Conservation (phyloP, 2,888 invertebrate genomes). For the Mechanitis mazaeus region DNA sequence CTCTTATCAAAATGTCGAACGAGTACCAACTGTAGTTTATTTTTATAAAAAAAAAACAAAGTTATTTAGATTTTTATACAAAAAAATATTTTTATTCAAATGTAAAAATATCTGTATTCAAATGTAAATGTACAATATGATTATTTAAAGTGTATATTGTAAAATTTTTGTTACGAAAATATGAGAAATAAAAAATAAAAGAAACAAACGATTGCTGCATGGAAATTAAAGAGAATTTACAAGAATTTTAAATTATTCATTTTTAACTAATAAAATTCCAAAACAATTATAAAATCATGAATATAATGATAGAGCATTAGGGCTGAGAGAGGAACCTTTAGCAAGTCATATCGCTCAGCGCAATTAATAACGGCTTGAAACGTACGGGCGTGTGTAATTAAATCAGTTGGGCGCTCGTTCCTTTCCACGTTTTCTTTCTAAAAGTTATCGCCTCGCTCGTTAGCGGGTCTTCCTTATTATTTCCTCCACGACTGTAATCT, state of each 20-base stretch:
- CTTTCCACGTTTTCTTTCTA: conserved; percentile 60
- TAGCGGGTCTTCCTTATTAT: conserved; percentile 70
- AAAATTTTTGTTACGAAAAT: too few relatives aligned
- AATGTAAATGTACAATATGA: neutral
- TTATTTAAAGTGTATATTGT: neutral
- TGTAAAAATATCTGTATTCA: neutral
- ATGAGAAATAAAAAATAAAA: too few relatives aligned
- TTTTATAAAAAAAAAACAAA: neutral
- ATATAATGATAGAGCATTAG: neutral
- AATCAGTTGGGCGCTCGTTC: conserved; percentile 20
- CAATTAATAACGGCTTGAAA: neutral
- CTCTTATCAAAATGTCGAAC: neutral
- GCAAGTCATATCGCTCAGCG: neutral
- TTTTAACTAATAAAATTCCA: neutral
- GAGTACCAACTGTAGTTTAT: neutral
- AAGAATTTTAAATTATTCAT: too few relatives aligned
- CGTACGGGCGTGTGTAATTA: conserved; percentile 1
- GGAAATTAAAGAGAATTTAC: too few relatives aligned
- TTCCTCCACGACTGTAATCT: conserved; percentile 70
- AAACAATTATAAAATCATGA: neutral
- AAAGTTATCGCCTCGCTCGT: conserved; percentile 65
- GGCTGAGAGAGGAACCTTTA: neutral
- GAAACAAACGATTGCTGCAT: too few relatives aligned
- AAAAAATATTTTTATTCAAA: too few relatives aligned
- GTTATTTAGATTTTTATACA: too few relatives aligned